Evolutionary conservation across 2,797 vertebrate genomes (phyloP), one percentile per base, ranked within the genome.

Genomic region (Hozukius guyotensis): DNA sequence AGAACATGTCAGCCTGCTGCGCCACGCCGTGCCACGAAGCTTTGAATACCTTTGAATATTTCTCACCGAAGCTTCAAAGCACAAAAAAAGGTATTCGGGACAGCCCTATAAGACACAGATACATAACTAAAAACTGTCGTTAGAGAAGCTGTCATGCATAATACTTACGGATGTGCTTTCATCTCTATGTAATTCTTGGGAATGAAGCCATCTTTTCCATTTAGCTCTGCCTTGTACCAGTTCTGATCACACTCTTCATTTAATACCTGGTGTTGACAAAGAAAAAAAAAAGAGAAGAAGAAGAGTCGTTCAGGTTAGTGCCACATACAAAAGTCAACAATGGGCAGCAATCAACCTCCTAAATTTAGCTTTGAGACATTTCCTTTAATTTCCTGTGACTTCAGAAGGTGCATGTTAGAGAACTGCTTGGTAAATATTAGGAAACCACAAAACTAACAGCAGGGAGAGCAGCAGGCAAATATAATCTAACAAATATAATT

Each of bases 151-250:
- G 36, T 72, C 9, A 8, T n/a, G n/a, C 2, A 8, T 5, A 22
- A 74, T 93, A 98, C 98, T 99, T 95, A 99, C 98, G 97, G 97
- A 93, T 99, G 98, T 66, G 98, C 96, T 92, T 99, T 99, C 98
- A 99, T 99, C 96, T 99, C 98, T 92, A 99, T 99, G 94, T 99
- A 99, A 91, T 99, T 99, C 97, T 99, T 99, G 89, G 98, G 98
- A 87, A 99, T 99, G 95, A 99, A 99, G 92, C 98, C 98, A 0
- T 99, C 98, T 94, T 99, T 99, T 85, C 98, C 98, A 10, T 98
- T 98, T 80, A 99, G 97, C 80, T 99, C 98, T 86, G 98, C 98
- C 91, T 99, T 99, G 95, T 99, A 99, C 98, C 98, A 99, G 93
- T 99, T 99, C 95, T 99, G 98, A 95, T 99, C 98, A 32, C 97